Evolutionary conservation across 1,140 invertebrate species (phyloP).

Genomic region (Prorops nasuta): DNA sequence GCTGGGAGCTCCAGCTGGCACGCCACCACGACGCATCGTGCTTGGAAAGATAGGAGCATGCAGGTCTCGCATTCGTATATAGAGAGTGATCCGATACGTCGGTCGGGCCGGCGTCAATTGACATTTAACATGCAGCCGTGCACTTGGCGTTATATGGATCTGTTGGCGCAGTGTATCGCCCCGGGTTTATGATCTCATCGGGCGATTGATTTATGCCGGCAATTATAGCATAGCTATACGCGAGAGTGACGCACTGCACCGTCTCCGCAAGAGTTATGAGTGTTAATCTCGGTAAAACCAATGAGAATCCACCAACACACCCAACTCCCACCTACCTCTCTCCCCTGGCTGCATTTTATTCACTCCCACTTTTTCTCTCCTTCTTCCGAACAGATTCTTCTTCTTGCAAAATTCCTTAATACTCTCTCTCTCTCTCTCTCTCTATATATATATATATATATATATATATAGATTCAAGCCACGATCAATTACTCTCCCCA

Average conservation of each 20-base stretch:
- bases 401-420: background rate
- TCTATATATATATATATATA: no score
- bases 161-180: conserved; percentile 48
- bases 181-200: conserved; percentile 58
- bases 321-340: conserved; percentile 14
- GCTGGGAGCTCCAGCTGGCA: background rate
- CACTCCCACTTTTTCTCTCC: conserved; percentile 5
- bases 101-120: conserved; percentile 38
- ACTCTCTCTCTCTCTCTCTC: background rate
- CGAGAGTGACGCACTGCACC: conserved; percentile 50
- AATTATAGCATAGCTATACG: conserved; percentile 51
- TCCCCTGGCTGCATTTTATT: conserved; percentile 5
- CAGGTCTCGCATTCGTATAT: no score
- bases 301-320: conserved; percentile 19
- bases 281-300: conserved; percentile 51
- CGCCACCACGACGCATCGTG: no score
- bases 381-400: background rate
- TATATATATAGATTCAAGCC: no score
- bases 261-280: conserved; percentile 53
- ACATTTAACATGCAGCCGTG: conserved; percentile 50
- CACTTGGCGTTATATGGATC: conserved; percentile 46
- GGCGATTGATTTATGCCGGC: conserved; percentile 57
- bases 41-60: no score
- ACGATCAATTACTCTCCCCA: conserved; percentile 8
- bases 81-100: conserved; percentile 30